These are phyloP conservation scores for Agrilus biguttatus DNA, from an alignment of 2,888 invertebrate species.

Conservation along the genomic window DNA sequence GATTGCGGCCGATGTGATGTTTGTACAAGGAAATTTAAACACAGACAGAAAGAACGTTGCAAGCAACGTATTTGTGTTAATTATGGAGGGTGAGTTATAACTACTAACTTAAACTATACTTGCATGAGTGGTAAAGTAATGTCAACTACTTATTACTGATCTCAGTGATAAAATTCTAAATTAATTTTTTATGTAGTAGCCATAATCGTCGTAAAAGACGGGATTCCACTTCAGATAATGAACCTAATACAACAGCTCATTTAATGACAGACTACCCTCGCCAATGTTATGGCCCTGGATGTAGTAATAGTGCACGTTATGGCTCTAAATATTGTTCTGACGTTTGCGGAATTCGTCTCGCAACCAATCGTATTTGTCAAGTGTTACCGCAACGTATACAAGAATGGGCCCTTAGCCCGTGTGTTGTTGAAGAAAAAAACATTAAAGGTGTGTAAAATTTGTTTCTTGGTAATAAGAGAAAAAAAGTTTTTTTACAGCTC, in stretches of 20 bases:
- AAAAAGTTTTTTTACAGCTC: constrained; percentile 13
- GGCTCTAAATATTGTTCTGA: constrained; percentile 89
- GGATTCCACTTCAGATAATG: constrained; percentile 27
- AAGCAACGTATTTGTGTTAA: constrained; percentile 36
- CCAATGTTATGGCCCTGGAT: constrained; percentile 89
- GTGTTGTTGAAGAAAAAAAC: constrained; percentile 73
- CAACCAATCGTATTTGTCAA: constrained; percentile 71
- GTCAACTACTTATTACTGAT: too few relatives aligned
- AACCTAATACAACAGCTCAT: constrained; percentile 36
- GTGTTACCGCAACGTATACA: constrained; percentile 58
- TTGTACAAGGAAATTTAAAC: constrained; percentile 32
- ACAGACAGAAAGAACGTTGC: constrained; percentile 34
- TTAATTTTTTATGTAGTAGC: neutral
- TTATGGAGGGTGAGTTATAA: constrained; percentile 20
- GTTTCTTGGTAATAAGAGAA: neutral
- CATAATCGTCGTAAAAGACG: constrained; percentile 21
- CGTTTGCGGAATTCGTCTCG: constrained; percentile 79
- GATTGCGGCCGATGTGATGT: constrained; percentile 59
- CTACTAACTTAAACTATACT: too few relatives aligned
- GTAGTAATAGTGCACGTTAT: constrained; percentile 58
- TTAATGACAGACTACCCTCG: constrained; percentile 46
- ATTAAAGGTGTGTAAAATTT: constrained; percentile 15
- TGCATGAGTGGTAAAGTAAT: too few relatives aligned
- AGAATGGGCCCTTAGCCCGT: constrained; percentile 81
- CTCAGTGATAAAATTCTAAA: too few relatives aligned